phyloP scores from a whole-genome alignment of 2,113 vertebrate genomes.

The Brienomyrus brachyistius region DNA sequence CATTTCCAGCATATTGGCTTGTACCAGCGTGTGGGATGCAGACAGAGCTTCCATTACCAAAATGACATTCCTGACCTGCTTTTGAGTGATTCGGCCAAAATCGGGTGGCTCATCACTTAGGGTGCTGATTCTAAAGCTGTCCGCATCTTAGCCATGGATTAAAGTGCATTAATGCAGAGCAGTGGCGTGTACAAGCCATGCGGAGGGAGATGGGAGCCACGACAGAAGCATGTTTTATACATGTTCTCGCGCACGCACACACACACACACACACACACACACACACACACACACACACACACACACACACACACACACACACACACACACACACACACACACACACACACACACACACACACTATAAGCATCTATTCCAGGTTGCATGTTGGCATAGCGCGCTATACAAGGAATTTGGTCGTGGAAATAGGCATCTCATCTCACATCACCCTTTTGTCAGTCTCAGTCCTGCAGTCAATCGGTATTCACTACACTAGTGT shows the following conservation, averaged over 20 bases:
- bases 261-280: too few species aligned
- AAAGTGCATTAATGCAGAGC: background rate
- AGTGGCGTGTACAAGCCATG: background rate
- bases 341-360: background rate
- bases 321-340: too few species aligned
- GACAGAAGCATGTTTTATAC: background rate
- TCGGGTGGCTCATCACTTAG: background rate
- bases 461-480: background rate
- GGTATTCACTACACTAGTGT: background rate
- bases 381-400: background rate
- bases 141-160: background rate
- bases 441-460: background rate
- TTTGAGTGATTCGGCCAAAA: background rate
- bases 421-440: background rate
- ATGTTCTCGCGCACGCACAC: background rate
- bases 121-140: background rate
- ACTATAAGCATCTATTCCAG: background rate
- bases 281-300: background rate
- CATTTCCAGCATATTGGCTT: background rate
- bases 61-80: background rate
- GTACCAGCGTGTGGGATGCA: background rate
- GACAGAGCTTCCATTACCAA: background rate
- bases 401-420: background rate
- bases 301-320: background rate
- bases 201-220: background rate